These are phyloP conservation scores for Oryzias sinensis DNA, from an alignment of 2,797 vertebrate species.

Conservation along the genomic window DNA sequence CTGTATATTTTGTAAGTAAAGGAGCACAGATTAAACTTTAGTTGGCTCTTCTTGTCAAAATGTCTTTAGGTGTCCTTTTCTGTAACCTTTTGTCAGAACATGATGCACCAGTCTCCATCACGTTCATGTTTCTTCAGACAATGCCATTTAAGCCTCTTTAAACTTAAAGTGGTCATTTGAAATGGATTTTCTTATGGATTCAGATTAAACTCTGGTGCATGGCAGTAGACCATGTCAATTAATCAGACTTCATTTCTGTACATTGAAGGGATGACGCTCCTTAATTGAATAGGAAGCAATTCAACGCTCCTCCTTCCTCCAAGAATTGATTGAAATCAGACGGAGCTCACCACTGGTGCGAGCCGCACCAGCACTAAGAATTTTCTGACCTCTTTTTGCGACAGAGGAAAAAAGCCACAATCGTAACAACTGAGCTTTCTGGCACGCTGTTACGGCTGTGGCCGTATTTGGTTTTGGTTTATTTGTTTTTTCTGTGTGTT, in stretches of 20 bases:
- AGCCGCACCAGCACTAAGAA: constrained; percentile 40
- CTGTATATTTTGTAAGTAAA: background rate
- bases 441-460: no score
- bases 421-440: constrained; percentile 24
- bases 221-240: constrained; percentile 60
- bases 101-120: constrained; percentile 55
- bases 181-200: constrained; percentile 5
- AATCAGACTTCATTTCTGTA: constrained; percentile 53
- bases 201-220: constrained; percentile 44
- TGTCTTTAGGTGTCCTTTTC: constrained; percentile 41
- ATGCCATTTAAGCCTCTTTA: constrained; percentile 49
- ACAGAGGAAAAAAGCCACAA: constrained; percentile 44
- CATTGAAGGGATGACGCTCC: constrained; percentile 51
- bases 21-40: constrained; percentile 6
- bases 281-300: constrained; percentile 53
- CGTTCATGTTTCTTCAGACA: constrained; percentile 47
- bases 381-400: constrained; percentile 58
- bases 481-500: no score
- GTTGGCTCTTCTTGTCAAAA: constrained; percentile 14
- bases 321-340: constrained; percentile 63
- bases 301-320: constrained; percentile 46
- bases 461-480: no score
- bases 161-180: constrained; percentile 35
- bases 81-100: constrained; percentile 51
- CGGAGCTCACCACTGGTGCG: constrained; percentile 55